phyloP scores from a whole-genome alignment of 1,140 invertebrate genomes.

The Psilanteris sp. region DNA sequence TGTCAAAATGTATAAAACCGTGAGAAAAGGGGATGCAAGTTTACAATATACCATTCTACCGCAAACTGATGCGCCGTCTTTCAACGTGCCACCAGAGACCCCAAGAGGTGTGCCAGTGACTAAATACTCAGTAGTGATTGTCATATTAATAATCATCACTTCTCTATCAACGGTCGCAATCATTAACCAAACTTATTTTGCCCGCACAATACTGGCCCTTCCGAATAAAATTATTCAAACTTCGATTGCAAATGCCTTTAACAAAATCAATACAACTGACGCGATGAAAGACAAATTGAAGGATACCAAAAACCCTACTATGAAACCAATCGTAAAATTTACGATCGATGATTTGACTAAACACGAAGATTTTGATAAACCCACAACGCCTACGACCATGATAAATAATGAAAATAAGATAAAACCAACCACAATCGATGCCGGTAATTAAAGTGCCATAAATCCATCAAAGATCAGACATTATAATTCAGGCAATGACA shows the following conservation, averaged over 20 bases:
- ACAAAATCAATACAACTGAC: conserved; percentile 11
- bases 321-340: conserved; percentile 45
- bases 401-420: conserved; percentile 2
- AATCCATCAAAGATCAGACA: too few relatives aligned
- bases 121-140: conserved; percentile 56
- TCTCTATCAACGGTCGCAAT: conserved; percentile 59
- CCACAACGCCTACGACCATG: not conserved
- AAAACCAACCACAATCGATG: conserved; percentile 3
- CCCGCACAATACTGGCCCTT: conserved; percentile 58
- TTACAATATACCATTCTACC: conserved; percentile 87
- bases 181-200: conserved; percentile 67
- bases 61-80: conserved; percentile 84
- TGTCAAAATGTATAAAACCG: conserved; percentile 83
- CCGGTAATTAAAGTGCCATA: conserved; percentile 11
- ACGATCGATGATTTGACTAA: conserved; percentile 16
- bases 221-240: conserved; percentile 44
- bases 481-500: too few relatives aligned
- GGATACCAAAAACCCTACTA: not conserved
- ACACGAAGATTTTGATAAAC: conserved; percentile 1
- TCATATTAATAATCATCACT: conserved; percentile 62
- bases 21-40: conserved; percentile 86
- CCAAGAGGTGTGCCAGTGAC: conserved; percentile 41
- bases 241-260: conserved; percentile 16
- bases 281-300: conserved; percentile 34
- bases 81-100: conserved; percentile 33